Evolutionary conservation across 2,888 invertebrate genomes (phyloP), one percentile per base, ranked within the genome.

Genomic region (Dioctria rufipes): DNA sequence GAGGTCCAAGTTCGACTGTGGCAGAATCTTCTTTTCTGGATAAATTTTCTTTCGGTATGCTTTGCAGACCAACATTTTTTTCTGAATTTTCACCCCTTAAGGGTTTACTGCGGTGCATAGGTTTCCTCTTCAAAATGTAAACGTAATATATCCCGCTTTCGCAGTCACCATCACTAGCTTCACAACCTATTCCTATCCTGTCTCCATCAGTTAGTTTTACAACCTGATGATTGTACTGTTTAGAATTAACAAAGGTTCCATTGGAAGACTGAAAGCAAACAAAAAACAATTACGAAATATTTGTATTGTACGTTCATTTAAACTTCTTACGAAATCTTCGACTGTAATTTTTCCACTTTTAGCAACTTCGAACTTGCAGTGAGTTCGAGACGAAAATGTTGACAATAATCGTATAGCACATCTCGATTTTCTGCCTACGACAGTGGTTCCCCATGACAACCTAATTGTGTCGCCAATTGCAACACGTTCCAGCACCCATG

Each of bases 211-310:
- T 1, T n/a, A 83, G 11, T 25, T 40, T 8, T 2, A 73, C 13
- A 54, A 66, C 58, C 13, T 40, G 11, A 4, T 67, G 13, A 5
- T 39, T 43, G 39, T 60, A 78, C n/a, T 51, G 46, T 8, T 9
- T 11, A 0, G 60, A 25, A 67, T 88, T 88, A 3, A 88, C 83
- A 69, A 81, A 88, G 2, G 87, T 83, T 0, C 89, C 88, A 84
- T 88, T 88, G 37, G 85, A 81, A 0, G 88, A 84, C 37, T 85
- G 83, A 86, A 88, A 80, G 11, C 40, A 65, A 78, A 49, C 11
- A 8, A 78, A 54, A 80, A 63, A 77, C 65, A 66, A 80, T 13
- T 60, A 61, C 9, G 83, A 81, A 3, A 83, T 81, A 0, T 51
- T 37, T 5, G 60, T 25, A 60, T 25, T 25, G 6, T 25, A 39